Conservation (phyloP, 2,113 vertebrate species). For the Bos indicus region DNA sequence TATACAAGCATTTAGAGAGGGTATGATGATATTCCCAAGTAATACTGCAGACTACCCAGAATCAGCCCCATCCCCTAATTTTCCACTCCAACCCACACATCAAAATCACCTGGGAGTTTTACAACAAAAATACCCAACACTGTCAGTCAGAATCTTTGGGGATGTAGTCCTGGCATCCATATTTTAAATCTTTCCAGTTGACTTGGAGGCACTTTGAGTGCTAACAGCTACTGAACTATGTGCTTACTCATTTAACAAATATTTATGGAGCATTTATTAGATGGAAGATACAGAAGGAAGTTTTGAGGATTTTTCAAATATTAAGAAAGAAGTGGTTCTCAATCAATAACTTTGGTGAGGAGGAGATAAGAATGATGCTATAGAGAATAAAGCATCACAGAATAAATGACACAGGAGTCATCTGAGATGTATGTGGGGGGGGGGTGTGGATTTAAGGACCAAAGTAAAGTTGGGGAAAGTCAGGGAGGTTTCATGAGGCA, state of each 20-base stretch:
- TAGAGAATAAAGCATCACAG: neutral
- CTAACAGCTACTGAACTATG: neutral
- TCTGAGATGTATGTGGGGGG: neutral
- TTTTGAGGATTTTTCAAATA: neutral
- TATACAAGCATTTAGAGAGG: neutral
- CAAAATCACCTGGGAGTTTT: neutral
- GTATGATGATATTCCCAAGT: neutral
- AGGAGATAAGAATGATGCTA: neutral
- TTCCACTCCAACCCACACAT: neutral
- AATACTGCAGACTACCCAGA: neutral
- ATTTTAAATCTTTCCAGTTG: neutral
- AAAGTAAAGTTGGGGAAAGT: neutral
- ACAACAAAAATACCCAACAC: neutral
- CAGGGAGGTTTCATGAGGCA: neutral
- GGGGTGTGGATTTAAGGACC: fast-evolving
- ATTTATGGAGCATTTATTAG: neutral
- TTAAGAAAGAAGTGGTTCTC: neutral
- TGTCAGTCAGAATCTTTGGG: neutral
- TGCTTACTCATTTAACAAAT: neutral
- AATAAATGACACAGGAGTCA: neutral
- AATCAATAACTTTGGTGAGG: neutral
- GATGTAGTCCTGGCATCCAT: neutral
- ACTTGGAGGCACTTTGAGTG: neutral
- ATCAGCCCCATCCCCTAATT: neutral
- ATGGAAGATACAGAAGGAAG: neutral